Evolutionary conservation across 2,888 invertebrate species (phyloP), one percentile per base, ranked within the genome.

Genomic region (Eilema sororculum): DNA sequence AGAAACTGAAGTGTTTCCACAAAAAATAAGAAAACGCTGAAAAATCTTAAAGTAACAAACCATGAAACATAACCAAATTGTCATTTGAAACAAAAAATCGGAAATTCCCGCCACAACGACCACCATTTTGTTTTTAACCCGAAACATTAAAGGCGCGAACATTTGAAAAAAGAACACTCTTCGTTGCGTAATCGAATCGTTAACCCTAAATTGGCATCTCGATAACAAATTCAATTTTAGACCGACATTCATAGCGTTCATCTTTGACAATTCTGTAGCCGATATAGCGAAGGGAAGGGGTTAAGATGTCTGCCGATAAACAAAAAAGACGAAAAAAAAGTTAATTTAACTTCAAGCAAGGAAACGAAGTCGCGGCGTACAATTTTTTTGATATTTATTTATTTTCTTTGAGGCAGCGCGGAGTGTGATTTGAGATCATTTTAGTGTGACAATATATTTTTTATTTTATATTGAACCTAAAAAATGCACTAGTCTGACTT

Each of bases 161-260:
- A 72, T 82, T 79, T 79, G 75, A 75, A 80, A 81, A 80, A 77
- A 74, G 73, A 79, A 75, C 69, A 78, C 72, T 82, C 80, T 84
- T 86, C 85, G 82, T 85, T 81, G 78, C 78, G 80, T 84, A 87
- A 87, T 89, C 89, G 86, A 87, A 89, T 84, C 86, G 85, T 86
- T 86, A 83, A 85, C 81, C 78, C 81, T 74, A 82, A 88, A 89
- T 89, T 91, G 88, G 86, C 88, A 95, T 95, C 93, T 85, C 88
- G 95, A 95, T 95, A 94, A 94, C 83, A 94, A 95, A 94, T 95
- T 94, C 94, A 94, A 94, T 95, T 93, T 93, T 90, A 85, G 83
- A 84, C 86, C 86, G 85, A 85, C 90, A 87, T 88, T 89, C 88
- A 87, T 89, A 86, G 87, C 84, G 77, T 82, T 86, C 91, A 90